Evolutionary conservation across 23 tunicate genomes (phyloP).

Genomic region (Clavelina lepadiformis): DNA sequence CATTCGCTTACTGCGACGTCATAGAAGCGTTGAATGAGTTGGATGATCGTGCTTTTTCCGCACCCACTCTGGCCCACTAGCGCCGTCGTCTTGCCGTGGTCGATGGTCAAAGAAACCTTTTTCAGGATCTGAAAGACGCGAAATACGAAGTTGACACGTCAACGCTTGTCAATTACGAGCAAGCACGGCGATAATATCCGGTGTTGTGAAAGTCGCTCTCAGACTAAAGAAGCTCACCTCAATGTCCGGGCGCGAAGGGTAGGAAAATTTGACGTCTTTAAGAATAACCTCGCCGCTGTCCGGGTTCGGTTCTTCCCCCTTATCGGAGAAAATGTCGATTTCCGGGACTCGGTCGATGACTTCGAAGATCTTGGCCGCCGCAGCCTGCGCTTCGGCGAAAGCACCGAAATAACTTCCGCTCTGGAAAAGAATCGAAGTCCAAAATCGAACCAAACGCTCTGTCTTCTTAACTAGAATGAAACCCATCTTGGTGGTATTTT

Average conservation of each 20-base stretch:
- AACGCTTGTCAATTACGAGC: no score
- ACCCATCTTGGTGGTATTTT: no score
- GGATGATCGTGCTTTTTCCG: conserved; percentile 36
- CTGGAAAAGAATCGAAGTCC: conserved; percentile 12
- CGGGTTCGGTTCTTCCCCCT: conserved; percentile 42
- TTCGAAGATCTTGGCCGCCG: conserved; percentile 65
- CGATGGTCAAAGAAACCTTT: conserved; percentile 12
- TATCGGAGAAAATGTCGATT: conserved; percentile 65
- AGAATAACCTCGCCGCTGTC: conserved; percentile 39
- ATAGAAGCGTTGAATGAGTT: conserved; percentile 39
- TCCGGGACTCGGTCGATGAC: conserved; percentile 83
- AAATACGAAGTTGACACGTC: no score
- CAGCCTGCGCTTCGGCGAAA: conserved; percentile 69
- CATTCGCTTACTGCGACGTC: conserved; percentile 12
- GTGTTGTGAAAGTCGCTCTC: no score
- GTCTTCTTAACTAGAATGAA: no score
- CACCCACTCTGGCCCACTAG: conserved; percentile 51
- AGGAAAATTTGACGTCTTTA: conserved; percentile 50
- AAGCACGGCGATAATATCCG: no score
- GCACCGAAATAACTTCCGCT: conserved; percentile 64
- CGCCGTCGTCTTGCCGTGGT: conserved; percentile 31
- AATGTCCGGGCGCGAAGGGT: conserved; percentile 64
- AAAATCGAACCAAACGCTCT: no score
- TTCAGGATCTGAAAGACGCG: conserved; percentile 29
- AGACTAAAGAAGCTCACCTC: conserved; percentile 40